Percentiles rank a stretch among this genome's conserved stretches.
These are phyloP conservation scores for Eulemur mongoz DNA, from an alignment of 2,797 vertebrate species.

Conservation along the genomic window DNA sequence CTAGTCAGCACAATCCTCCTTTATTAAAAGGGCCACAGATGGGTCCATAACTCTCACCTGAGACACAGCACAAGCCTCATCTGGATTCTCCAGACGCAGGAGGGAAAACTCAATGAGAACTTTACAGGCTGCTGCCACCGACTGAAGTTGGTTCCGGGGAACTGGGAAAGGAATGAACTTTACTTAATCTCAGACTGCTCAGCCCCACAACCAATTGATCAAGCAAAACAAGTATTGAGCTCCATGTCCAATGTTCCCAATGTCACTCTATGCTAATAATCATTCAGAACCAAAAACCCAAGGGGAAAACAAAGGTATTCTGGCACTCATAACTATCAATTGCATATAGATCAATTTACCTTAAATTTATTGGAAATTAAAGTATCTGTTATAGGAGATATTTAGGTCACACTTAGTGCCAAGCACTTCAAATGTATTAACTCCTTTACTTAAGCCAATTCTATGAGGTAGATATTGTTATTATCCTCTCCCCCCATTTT, in stretches of 20 bases:
- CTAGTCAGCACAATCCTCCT: not conserved
- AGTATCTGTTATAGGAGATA: not conserved
- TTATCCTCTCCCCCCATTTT: not conserved
- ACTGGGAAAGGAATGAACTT: conserved; percentile 86
- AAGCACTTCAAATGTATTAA: conserved; percentile 16
- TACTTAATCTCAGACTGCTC: conserved; percentile 6
- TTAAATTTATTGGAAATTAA: conserved; percentile 23
- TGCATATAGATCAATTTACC: not conserved
- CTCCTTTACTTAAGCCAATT: not conserved
- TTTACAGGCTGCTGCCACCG: conserved; percentile 97
- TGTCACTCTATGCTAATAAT: not conserved
- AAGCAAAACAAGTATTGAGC: not conserved
- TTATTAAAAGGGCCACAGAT: not conserved
- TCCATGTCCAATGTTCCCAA: not conserved
- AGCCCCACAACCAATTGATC: not conserved
- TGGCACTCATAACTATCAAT: not conserved
- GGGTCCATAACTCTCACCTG: conserved; percentile 88
- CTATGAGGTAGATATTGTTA: not conserved
- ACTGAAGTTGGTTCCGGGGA: conserved; percentile 97
- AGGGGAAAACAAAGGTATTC: not conserved
- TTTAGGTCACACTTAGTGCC: not conserved
- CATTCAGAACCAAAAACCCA: not conserved
- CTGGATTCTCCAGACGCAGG: conserved; percentile 97
- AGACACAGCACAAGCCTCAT: conserved; percentile 99
- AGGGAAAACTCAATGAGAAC: conserved; percentile 98